Base-by-base conservation (phyloP, 2,888 invertebrate species). In the Cinara cedri region DNA sequence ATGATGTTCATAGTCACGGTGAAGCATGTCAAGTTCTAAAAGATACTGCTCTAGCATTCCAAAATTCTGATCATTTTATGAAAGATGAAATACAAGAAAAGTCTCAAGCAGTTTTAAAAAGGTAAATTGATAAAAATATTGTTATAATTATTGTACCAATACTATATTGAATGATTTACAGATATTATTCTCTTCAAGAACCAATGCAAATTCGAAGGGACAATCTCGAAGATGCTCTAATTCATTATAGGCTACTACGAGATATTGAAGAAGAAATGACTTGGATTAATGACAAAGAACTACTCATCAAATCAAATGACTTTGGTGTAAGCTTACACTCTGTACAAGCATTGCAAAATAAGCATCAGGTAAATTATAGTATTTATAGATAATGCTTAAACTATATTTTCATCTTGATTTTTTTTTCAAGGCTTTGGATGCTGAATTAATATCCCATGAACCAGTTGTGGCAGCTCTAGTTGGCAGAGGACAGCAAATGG, bases 261-360 rank as follows among this genome's bases (percentile, higher is more conserved):
- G 98, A 98, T 85, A 93, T 96, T 0, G 95, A 96, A 81, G 97
- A 98, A 85, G 97, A 98, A 86, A 85, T 95, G 75, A 91, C 92
- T 83, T 98, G 98, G 98, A 86, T 98, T n/a, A 87, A 88, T 6
- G 93, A 94, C 83, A 91, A 93, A 83, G 91, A 92, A 84, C 89
- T 90, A 0, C 85, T 92, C 9, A 93, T 92, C 0, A 88, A 89
- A 2, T 92, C 92, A 0, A 88, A 88, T 42, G 93, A 94, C 85
- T 86, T 93, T 16, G 92, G 92, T 14, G 88, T 85, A 81, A 87
- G 87, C 44, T 86, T 94, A 75, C 89, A 89, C 1, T 92, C 93
- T 16, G 96, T 96, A 0, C 96, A 97, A 84, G 92, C 92, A 80
- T 87, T 97, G 63, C 93, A 95, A 84, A 98, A 98, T 88, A 97